phyloP scores from a whole-genome alignment of 2,113 vertebrate species.

The Oryzias curvinotus region DNA sequence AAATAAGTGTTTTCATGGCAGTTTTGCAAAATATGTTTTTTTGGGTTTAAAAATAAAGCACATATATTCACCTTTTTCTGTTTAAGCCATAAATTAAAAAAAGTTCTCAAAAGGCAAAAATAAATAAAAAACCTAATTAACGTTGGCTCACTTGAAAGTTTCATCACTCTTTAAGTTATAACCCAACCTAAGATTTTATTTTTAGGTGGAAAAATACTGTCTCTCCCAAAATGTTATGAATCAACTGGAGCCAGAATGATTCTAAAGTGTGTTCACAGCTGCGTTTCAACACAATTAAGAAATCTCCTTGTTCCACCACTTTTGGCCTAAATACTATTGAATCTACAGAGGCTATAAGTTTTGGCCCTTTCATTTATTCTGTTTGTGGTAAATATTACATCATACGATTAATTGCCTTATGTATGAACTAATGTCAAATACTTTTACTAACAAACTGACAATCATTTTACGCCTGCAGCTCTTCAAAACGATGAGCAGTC shows the following conservation, averaged over 20 bases:
- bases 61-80: background rate
- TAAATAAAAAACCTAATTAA: too few species aligned
- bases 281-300: slow-evolving; percentile 14
- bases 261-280: slow-evolving; percentile 8
- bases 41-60: too few species aligned
- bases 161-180: slow-evolving; percentile 4
- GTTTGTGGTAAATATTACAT: too few species aligned
- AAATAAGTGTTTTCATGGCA: too few species aligned
- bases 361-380: too few species aligned
- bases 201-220: slow-evolving; percentile 38
- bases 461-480: background rate
- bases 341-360: background rate
- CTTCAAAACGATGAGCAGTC: too few species aligned
- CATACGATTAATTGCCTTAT: too few species aligned
- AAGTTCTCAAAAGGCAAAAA: slow-evolving; percentile 16
- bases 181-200: slow-evolving; percentile 35
- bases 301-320: background rate
- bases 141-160: too few species aligned
- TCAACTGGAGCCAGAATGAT: slow-evolving; percentile 17
- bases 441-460: background rate
- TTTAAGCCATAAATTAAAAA: slow-evolving; percentile 15
- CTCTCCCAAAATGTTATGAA: slow-evolving; percentile 10
- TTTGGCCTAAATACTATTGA: slow-evolving; percentile 13
- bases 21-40: too few species aligned
- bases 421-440: too few species aligned